These are phyloP conservation scores for Calycopis cecrops DNA, from an alignment of 1,140 invertebrate species.

Conservation along the genomic window DNA sequence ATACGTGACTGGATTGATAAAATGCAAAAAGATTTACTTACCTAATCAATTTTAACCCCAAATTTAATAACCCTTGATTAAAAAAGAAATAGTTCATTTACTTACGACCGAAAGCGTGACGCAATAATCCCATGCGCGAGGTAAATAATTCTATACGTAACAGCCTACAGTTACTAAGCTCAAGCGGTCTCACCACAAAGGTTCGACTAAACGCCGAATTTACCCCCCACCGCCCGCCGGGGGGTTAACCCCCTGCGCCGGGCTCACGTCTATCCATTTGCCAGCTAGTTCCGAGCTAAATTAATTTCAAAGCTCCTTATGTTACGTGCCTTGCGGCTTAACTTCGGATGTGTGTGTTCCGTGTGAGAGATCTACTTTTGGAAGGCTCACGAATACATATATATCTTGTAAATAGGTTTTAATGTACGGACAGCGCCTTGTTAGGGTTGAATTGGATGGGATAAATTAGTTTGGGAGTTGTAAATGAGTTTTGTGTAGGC, in stretches of 20 bases:
- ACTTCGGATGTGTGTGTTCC: constrained; percentile 50
- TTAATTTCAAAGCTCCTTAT: constrained; percentile 76
- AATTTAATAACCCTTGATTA: no score
- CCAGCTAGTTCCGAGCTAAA: constrained; percentile 74
- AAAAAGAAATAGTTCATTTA: no score
- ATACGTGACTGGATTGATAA: no score
- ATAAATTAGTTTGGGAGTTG: constrained; percentile 58
- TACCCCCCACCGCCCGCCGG: constrained; percentile 44
- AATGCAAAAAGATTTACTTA: no score
- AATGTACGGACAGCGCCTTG: constrained; percentile 54
- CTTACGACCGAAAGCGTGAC: background rate
- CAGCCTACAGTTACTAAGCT: constrained; percentile 55
- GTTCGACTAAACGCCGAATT: constrained; percentile 71
- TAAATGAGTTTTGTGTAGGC: constrained; percentile 30
- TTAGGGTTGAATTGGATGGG: constrained; percentile 65
- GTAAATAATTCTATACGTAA: constrained; percentile 4
- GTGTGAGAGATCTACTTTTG: constrained; percentile 51
- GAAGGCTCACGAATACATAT: constrained; percentile 65
- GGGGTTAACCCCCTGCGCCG: constrained; percentile 39
- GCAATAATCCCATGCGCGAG: constrained; percentile 30
- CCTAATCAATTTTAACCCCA: no score
- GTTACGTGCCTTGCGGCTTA: constrained; percentile 74
- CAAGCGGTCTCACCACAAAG: constrained; percentile 59
- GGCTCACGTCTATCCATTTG: constrained; percentile 74
- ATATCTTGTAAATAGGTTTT: constrained; percentile 42